Evolutionary conservation across 2,113 vertebrate species (phyloP).

Genomic region (Oenanthe melanoleuca): DNA sequence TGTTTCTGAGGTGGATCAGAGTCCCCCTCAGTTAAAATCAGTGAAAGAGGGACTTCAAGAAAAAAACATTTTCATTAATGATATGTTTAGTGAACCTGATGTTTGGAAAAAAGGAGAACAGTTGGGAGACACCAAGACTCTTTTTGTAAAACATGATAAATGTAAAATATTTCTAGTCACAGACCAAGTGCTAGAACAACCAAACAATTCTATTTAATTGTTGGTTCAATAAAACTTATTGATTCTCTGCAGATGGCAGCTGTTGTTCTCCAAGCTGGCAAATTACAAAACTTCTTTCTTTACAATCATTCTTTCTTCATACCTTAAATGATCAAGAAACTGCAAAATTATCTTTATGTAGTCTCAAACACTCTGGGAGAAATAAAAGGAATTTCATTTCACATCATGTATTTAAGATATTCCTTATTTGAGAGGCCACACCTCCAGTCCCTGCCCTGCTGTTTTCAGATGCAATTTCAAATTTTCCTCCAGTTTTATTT

Average conservation of each 20-base stretch:
- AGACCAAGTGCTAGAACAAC: not conserved
- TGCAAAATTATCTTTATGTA: not conserved
- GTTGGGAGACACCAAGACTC: not conserved
- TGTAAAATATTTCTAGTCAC: not conserved
- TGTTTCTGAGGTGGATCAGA: not conserved
- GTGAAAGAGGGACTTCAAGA: not conserved
- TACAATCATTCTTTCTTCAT: not conserved
- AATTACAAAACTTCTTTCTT: not conserved
- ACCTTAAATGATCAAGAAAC: not conserved
- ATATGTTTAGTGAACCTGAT: not conserved
- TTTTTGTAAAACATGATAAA: not conserved
- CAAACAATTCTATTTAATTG: not conserved
- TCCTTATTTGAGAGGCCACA: accelerated
- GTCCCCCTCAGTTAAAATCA: not conserved
- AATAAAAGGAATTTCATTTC: not conserved
- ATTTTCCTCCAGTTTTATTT: not conserved
- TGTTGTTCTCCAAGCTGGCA: not conserved
- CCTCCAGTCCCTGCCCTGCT: not conserved
- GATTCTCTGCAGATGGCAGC: not conserved
- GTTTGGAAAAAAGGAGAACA: not conserved
- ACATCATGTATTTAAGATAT: not conserved
- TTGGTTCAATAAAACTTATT: not conserved
- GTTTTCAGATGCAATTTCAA: not conserved
- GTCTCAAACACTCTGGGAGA: not conserved
- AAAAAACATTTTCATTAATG: not conserved